phyloP scores from a whole-genome alignment of 2,113 vertebrate species.

The Nothocercus nigrocapillus region DNA sequence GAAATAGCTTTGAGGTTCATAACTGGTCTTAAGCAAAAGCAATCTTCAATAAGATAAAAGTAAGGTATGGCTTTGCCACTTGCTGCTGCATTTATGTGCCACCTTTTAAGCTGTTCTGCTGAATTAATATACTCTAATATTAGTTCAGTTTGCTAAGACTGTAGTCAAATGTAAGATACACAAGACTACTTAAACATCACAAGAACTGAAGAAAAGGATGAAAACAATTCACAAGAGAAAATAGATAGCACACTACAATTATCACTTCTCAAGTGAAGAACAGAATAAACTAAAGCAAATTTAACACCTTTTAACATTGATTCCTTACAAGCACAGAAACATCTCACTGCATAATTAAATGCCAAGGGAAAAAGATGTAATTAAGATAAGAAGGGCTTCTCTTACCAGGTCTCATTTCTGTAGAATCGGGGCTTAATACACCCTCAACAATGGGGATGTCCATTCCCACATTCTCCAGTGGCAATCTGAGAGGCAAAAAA shows the following conservation, averaged over 20 bases:
- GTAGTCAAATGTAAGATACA: not conserved
- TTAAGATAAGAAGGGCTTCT: slow-evolving; percentile 3
- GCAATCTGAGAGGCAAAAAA: slow-evolving; percentile 73
- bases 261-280: not conserved
- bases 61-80: not conserved
- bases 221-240: not conserved
- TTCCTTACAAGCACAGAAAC: slow-evolving; percentile 30
- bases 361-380: not conserved
- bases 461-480: slow-evolving; percentile 85
- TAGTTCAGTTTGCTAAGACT: not conserved
- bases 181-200: not conserved
- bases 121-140: not conserved
- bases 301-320: slow-evolving; percentile 2
- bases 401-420: slow-evolving; percentile 90
- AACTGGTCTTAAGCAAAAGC: not conserved
- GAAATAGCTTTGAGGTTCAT: not conserved
- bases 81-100: not conserved
- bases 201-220: not conserved
- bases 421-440: slow-evolving; percentile 68
- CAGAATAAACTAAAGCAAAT: slow-evolving; percentile 11
- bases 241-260: not conserved
- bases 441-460: slow-evolving; percentile 81
- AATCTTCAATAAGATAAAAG: not conserved
- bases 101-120: not conserved
- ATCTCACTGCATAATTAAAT: slow-evolving; percentile 48